Conservation (phyloP, 2,888 invertebrate genomes). For the Malacosoma neustria region DNA sequence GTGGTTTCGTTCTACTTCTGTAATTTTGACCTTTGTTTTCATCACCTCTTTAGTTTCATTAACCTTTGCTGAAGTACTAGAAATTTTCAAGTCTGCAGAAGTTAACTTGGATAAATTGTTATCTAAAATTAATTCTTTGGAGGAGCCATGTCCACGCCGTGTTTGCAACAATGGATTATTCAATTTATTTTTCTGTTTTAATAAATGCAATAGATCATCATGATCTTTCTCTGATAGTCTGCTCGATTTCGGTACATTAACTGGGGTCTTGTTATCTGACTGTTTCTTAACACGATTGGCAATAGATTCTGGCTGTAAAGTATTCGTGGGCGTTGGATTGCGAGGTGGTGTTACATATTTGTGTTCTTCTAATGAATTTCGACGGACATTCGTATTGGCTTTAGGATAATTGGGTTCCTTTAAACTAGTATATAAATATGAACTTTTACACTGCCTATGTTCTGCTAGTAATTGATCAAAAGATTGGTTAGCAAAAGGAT, state of each 20-base stretch:
- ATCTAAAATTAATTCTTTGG: not conserved
- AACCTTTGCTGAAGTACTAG: not conserved
- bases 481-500: not conserved
- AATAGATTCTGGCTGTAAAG: too few species aligned
- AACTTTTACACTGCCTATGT: not conserved
- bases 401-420: too few species aligned
- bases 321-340: too few species aligned
- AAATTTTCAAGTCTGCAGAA: not conserved
- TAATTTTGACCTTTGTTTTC: not conserved
- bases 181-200: slow-evolving; percentile 40
- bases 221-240: slow-evolving; percentile 40
- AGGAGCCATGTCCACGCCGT: not conserved
- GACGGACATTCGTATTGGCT: too few species aligned
- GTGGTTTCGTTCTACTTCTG: not conserved
- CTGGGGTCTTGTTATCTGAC: too few species aligned
- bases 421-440: not conserved
- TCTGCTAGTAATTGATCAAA: not conserved
- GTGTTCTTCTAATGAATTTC: too few species aligned
- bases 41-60: not conserved
- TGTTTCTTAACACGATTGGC: too few species aligned
- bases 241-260: not conserved
- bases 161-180: slow-evolving; percentile 10
- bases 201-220: slow-evolving; percentile 35
- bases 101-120: not conserved
- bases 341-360: too few species aligned